Conservation (phyloP, 2,113 vertebrate genomes). For the Corydoras sp. region DNA sequence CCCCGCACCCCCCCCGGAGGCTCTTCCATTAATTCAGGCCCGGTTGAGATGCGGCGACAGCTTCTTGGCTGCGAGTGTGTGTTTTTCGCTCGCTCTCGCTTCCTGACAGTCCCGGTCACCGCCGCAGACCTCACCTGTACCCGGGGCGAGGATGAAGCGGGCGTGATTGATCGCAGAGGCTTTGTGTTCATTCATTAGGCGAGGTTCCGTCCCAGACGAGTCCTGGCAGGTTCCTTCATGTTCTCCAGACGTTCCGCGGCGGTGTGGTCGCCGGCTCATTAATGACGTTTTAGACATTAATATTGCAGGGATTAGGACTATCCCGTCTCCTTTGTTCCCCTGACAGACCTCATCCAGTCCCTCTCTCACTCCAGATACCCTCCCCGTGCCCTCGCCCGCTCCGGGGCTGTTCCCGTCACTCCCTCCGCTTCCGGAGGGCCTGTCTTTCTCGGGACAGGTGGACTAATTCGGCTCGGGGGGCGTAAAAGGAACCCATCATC, state of each 20-base stretch:
- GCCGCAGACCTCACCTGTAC: constrained; percentile 71
- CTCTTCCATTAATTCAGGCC: no score
- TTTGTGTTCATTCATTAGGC: constrained; percentile 76
- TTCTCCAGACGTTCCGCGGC: constrained; percentile 65
- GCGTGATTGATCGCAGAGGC: constrained; percentile 68
- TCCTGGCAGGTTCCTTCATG: constrained; percentile 75
- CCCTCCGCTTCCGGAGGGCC: neutral
- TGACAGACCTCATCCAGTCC: constrained; percentile 49
- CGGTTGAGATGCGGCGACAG: constrained; percentile 57
- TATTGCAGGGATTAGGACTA: constrained; percentile 69
- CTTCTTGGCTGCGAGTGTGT: constrained; percentile 45
- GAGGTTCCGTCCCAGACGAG: constrained; percentile 67
- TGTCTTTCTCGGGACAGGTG: constrained; percentile 30
- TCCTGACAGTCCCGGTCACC: constrained; percentile 67
- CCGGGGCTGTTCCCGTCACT: no score
- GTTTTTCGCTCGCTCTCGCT: neutral
- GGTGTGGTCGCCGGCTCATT: constrained; percentile 73
- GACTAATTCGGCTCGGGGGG: constrained; percentile 44
- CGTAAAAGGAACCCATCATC: constrained; percentile 46
- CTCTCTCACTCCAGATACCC: constrained; percentile 1
- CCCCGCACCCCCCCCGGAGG: no score
- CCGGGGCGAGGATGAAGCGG: constrained; percentile 67
- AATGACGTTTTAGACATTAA: constrained; percentile 76
- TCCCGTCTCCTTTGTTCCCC: constrained; percentile 62
- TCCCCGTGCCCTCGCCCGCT: constrained; percentile 12